Conservation (phyloP, 2,888 invertebrate species). For the Epirrhoe alternata region DNA sequence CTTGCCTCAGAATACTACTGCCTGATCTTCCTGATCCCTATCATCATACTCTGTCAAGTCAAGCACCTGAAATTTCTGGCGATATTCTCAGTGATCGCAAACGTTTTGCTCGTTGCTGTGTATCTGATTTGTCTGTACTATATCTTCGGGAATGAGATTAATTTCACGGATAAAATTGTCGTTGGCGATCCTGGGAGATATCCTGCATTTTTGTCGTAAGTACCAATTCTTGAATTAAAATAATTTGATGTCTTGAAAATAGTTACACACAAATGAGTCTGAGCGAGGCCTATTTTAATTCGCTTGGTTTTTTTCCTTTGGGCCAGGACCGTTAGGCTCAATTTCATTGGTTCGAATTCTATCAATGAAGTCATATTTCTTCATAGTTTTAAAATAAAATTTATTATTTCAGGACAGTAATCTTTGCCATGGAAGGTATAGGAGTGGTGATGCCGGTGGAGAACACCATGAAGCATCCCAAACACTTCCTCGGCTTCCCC, state of each 20-base stretch:
- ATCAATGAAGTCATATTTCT: background rate
- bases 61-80: slow-evolving; percentile 92
- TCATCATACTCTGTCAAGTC: slow-evolving; percentile 81
- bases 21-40: slow-evolving; percentile 68
- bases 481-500: slow-evolving; percentile 91
- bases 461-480: slow-evolving; percentile 94
- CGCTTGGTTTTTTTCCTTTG: too few relatives aligned
- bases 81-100: slow-evolving; percentile 96
- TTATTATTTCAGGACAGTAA: slow-evolving; percentile 89
- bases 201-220: slow-evolving; percentile 93
- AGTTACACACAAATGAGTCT: too few relatives aligned
- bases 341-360: too few relatives aligned
- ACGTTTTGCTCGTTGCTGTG: slow-evolving; percentile 90
- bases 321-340: too few relatives aligned
- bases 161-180: slow-evolving; percentile 79
- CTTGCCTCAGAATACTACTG: slow-evolving; percentile 76
- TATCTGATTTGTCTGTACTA: slow-evolving; percentile 95
- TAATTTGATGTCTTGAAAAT: too few relatives aligned
- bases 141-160: slow-evolving; percentile 86
- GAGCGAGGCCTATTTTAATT: too few relatives aligned
- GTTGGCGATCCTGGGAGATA: slow-evolving; percentile 85
- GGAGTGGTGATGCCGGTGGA: slow-evolving; percentile 97
- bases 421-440: slow-evolving; percentile 99
- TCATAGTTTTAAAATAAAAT: background rate
- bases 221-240: slow-evolving; percentile 28